Evolutionary conservation across 23 tunicate species (phyloP), one percentile per base, ranked within the genome.

Genomic region (Ascidia mentula): DNA sequence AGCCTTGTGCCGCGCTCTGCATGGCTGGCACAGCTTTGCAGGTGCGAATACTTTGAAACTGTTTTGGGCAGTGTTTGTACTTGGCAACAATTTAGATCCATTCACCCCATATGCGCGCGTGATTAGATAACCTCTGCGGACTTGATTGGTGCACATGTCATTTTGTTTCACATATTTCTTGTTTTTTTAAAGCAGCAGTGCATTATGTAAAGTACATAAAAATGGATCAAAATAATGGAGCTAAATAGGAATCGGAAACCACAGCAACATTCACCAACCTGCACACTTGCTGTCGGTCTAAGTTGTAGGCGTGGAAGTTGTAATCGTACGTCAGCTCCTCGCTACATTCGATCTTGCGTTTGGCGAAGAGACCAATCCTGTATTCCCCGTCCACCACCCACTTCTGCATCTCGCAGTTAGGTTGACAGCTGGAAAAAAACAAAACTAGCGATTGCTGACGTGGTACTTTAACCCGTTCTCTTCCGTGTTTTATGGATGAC

Each of bases 301-400:
- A 35, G 59, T 92, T 78, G 37, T 38, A 82, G 33, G 80, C 84
- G 78, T 87, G 75, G 18, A 74, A 38, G 59, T 86, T 69, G 76
- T 93, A 93, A 76, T 93, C 98, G 69, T 24, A 81, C 46, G 98
- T 88, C 71, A 93, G 73, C 75, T 93, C 98, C 32, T 80, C 89
- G 33, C 83, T 79, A 4, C 72, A 17, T 26, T 31, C 70, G 74
- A 93, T 93, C 36, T 59, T 69, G 20, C 82, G 87, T 18, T 79
- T 85, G 0, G 98, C 77, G 61, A 93, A 84, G 38, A 93, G 39
- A 17, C 87, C 76, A 17, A 93, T 32, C 22, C 88, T 69, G 84
- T 84, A 46, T 59, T 88, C 77, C 0, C 93, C 87, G 72, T 69
- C 46, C 6, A 89, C 87, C 36, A 40, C 40, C 91, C 97, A 87